phyloP scores from a whole-genome alignment of 2,113 vertebrate genomes.

The Bos indicus region DNA sequence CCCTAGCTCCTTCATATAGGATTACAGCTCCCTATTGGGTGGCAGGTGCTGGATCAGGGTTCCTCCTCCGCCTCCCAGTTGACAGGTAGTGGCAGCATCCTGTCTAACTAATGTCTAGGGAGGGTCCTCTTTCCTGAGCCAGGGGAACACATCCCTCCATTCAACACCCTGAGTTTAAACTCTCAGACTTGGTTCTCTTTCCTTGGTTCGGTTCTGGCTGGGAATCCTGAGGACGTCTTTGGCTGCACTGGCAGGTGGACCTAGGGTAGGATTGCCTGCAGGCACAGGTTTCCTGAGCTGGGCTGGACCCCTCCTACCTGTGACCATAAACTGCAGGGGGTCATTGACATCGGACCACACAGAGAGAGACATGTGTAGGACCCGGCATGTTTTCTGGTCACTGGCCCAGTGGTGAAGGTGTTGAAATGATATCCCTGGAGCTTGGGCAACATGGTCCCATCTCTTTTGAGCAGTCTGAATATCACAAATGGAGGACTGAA shows the following conservation, averaged over 20 bases:
- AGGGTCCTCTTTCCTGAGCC: neutral
- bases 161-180: no score
- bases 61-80: accelerated
- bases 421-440: no score
- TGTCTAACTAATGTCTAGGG: neutral
- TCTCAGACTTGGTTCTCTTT: neutral
- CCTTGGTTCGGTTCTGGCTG: no score
- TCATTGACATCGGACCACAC: accelerated
- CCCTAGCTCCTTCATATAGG: neutral
- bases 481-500: no score
- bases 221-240: neutral
- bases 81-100: accelerated
- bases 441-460: no score
- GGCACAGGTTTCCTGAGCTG: accelerated
- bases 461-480: no score
- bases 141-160: neutral
- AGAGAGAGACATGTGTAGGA: neutral
- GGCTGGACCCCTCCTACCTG: slow-evolving; percentile 6
- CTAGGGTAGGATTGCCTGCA: neutral
- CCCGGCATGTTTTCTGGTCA: no score
- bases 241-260: no score
- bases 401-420: no score
- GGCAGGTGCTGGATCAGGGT: neutral
- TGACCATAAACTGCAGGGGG: neutral
- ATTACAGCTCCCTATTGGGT: no score